Evolutionary conservation across 2,113 vertebrate species (phyloP).

Genomic region (Lycaon pictus): DNA sequence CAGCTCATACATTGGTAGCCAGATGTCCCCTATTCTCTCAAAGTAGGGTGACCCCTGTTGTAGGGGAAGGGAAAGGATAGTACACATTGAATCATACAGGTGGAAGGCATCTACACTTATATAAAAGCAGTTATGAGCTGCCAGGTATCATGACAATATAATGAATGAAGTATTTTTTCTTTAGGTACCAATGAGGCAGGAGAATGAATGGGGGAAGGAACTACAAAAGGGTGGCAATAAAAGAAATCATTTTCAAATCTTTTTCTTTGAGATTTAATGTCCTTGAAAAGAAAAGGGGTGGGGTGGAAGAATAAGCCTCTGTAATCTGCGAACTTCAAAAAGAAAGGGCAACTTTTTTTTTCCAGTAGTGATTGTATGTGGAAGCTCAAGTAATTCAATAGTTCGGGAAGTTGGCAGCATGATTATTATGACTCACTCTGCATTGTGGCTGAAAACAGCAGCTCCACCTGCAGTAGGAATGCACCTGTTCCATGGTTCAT

Average conservation of each 20-base stretch:
- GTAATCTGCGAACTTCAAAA: slow-evolving; percentile 66
- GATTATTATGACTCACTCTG: slow-evolving; percentile 59
- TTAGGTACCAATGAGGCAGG: slow-evolving; percentile 56
- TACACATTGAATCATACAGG: background rate
- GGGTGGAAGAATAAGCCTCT: slow-evolving; percentile 42
- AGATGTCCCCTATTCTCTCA: background rate
- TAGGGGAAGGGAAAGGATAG: background rate
- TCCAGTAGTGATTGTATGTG: background rate
- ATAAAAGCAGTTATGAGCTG: slow-evolving; percentile 15
- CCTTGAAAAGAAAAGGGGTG: slow-evolving; percentile 73
- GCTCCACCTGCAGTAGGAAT: slow-evolving; percentile 49
- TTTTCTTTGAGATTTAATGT: slow-evolving; percentile 71
- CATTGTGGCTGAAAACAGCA: slow-evolving; percentile 25
- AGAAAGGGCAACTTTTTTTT: slow-evolving; percentile 60
- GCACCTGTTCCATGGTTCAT: slow-evolving; percentile 63
- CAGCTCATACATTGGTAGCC: background rate
- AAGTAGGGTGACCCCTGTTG: background rate
- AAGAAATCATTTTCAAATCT: slow-evolving; percentile 65
- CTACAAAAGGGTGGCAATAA: slow-evolving; percentile 61
- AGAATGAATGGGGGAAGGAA: slow-evolving; percentile 39
- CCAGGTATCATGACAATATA: background rate
- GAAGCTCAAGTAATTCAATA: slow-evolving; percentile 64
- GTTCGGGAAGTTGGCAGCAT: slow-evolving; percentile 76
- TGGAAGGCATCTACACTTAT: background rate
- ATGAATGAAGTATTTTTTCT: slow-evolving; percentile 65